Conservation (phyloP, 2,113 vertebrate genomes). For the Dipodomys merriami region DNA sequence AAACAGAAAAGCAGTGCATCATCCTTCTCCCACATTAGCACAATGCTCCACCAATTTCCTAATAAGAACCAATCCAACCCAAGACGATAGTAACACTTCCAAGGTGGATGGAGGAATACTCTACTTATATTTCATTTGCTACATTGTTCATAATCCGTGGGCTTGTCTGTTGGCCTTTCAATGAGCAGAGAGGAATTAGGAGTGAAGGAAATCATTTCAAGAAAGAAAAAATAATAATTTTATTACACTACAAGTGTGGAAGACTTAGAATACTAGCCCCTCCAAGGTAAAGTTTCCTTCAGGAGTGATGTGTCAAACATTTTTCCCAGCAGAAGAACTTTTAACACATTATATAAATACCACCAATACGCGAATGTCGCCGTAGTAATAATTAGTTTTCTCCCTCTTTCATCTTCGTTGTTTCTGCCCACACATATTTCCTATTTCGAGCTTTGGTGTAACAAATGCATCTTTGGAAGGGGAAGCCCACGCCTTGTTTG, state of each 20-base stretch:
- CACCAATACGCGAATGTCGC: background rate
- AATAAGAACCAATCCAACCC: background rate
- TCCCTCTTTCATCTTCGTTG: slow-evolving; percentile 71
- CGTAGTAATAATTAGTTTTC: slow-evolving; percentile 61
- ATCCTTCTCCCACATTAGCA: background rate
- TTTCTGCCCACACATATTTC: slow-evolving; percentile 70
- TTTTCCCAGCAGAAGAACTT: slow-evolving; percentile 34
- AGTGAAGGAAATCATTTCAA: slow-evolving; percentile 2
- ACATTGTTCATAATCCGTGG: background rate
- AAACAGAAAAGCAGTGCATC: background rate
- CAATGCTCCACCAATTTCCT: background rate
- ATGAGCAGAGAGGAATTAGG: background rate
- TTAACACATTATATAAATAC: slow-evolving; percentile 66
- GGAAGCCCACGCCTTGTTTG: slow-evolving; percentile 62
- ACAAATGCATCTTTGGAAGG: slow-evolving; percentile 67
- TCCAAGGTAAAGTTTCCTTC: slow-evolving; percentile 17
- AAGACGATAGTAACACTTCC: background rate
- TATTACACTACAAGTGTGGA: background rate
- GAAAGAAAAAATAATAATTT: background rate
- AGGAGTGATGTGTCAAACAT: slow-evolving; percentile 17
- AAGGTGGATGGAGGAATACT: background rate
- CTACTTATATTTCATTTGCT: background rate
- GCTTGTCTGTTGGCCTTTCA: no score
- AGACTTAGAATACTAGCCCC: no score
- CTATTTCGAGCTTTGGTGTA: slow-evolving; percentile 60